Percentiles rank a stretch among this genome's conserved stretches.
Conservation (phyloP, 2,113 vertebrate species). For the Hucho hucho region DNA sequence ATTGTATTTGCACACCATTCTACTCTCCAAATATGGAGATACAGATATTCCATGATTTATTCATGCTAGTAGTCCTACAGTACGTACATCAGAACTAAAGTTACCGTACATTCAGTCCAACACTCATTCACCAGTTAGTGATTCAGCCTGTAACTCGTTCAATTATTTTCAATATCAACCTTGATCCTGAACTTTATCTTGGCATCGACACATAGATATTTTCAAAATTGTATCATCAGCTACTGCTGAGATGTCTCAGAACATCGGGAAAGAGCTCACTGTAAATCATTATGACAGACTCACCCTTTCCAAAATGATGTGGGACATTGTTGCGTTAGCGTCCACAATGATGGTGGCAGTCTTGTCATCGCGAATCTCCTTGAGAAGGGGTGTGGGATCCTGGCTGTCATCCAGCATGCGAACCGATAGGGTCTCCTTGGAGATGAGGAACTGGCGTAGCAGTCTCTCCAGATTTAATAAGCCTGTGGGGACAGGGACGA, state of each 20-base stretch:
- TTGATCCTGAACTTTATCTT: too few relatives aligned
- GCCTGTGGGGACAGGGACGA: conserved; percentile 70
- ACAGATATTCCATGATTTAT: too few relatives aligned
- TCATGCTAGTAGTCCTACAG: too few relatives aligned
- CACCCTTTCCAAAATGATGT: conserved; percentile 92
- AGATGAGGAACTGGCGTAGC: conserved; percentile 96
- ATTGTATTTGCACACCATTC: too few relatives aligned
- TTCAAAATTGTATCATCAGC: not conserved
- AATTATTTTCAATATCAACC: too few relatives aligned
- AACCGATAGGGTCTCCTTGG: conserved; percentile 95
- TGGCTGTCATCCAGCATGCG: conserved; percentile 95
- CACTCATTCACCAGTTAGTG: too few relatives aligned
- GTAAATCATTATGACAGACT: conserved; percentile 34
- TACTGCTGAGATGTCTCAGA: not conserved
- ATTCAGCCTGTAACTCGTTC: too few relatives aligned
- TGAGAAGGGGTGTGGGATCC: conserved; percentile 93
- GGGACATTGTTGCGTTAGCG: conserved; percentile 95
- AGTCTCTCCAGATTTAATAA: conserved; percentile 97
- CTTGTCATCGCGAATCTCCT: conserved; percentile 97
- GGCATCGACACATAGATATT: too few relatives aligned
- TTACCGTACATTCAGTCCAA: too few relatives aligned
- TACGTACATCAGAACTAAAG: too few relatives aligned
- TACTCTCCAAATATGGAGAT: too few relatives aligned
- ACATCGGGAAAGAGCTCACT: not conserved
- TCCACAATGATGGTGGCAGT: conserved; percentile 96